Conservation (phyloP, 2,113 vertebrate genomes). For the Aldabrachelys gigantea region DNA sequence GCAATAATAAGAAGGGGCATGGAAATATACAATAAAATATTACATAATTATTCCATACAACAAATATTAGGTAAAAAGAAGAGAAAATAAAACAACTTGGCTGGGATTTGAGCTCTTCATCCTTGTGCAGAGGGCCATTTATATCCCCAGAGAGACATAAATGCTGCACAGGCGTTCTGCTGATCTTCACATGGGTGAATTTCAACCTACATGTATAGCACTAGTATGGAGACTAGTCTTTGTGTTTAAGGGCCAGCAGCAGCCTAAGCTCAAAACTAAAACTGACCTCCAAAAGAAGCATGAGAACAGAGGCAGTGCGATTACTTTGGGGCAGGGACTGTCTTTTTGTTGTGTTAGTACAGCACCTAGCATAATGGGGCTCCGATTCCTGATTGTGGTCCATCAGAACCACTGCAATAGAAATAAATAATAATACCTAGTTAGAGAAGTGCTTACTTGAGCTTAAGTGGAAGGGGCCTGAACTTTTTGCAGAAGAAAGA, state of each 20-base stretch:
- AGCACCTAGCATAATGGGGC: not conserved
- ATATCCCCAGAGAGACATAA: not conserved
- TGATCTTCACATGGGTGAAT: not conserved
- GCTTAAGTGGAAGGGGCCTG: not conserved
- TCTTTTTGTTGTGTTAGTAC: not conserved
- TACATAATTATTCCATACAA: not conserved
- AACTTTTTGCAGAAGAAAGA: not conserved
- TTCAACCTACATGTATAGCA: not conserved
- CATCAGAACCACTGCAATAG: not conserved
- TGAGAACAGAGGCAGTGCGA: not conserved
- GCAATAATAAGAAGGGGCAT: not conserved
- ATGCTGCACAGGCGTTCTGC: not conserved
- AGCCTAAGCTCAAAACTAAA: conserved; percentile 8
- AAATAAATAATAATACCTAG: not conserved
- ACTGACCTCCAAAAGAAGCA: not conserved
- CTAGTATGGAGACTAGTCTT: not conserved
- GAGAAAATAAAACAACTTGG: not conserved
- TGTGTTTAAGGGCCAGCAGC: not conserved
- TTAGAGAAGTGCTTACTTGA: not conserved
- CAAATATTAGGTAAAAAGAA: not conserved
- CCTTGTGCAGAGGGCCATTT: conserved; percentile 1
- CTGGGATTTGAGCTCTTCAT: not conserved
- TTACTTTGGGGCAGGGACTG: not conserved
- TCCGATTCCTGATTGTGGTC: not conserved
- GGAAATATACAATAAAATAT: not conserved